Conservation (phyloP, 2,888 invertebrate species). For the Baccha elongata region DNA sequence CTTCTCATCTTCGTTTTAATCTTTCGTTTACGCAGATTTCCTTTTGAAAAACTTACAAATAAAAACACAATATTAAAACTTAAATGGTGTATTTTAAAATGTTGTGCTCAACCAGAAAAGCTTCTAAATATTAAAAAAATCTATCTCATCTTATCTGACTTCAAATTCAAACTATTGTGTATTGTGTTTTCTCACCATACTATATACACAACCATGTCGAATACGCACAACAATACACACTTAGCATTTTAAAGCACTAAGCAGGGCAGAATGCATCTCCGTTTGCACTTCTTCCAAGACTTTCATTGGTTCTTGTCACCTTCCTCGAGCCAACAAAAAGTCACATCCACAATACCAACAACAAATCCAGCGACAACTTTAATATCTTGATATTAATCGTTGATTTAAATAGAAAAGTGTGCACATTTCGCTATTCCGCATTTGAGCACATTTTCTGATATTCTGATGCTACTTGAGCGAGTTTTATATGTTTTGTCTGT, state of each 20-base stretch:
- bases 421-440: constrained; percentile 53
- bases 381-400: constrained; percentile 69
- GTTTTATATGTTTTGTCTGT: constrained; percentile 50
- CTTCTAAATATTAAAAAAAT: background rate
- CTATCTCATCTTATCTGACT: background rate
- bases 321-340: too few species aligned
- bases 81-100: too few species aligned
- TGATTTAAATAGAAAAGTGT: constrained; percentile 68
- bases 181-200: background rate
- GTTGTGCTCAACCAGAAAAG: background rate
- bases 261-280: background rate
- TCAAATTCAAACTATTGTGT: constrained; percentile 11
- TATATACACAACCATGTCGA: too few species aligned
- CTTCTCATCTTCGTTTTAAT: too few species aligned
- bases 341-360: constrained; percentile 2
- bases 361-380: constrained; percentile 61
- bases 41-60: too few species aligned
- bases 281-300: background rate
- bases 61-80: too few species aligned
- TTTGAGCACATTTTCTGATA: constrained; percentile 31
- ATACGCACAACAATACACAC: too few species aligned
- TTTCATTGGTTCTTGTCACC: constrained; percentile 2
- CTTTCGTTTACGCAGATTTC: too few species aligned
- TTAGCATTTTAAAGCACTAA: constrained; percentile 1
- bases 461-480: constrained; percentile 24